Evolutionary conservation across 2,113 vertebrate genomes (phyloP).

Genomic region (Dipodomys merriami): DNA sequence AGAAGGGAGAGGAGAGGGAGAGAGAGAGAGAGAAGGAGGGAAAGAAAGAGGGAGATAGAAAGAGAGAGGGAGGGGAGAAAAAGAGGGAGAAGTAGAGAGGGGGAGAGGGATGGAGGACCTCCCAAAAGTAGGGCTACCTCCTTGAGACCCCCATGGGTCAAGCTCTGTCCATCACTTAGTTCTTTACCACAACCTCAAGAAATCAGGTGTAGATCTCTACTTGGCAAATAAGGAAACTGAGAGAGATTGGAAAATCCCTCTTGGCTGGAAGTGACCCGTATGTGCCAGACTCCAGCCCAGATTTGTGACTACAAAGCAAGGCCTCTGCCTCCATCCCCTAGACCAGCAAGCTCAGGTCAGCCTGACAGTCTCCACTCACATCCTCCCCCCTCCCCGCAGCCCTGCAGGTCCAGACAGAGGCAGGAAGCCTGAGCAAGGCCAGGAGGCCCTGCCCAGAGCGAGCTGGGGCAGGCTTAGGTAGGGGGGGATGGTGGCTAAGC

Average conservation of each 20-base stretch:
- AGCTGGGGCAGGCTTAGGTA: conserved; percentile 7
- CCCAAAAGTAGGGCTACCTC: neutral
- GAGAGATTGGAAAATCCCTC: neutral
- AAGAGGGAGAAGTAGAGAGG: too few species aligned
- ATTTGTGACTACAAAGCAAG: conserved; percentile 41
- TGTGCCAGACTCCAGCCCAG: neutral
- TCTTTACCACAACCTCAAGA: neutral
- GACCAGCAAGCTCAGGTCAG: conserved; percentile 35
- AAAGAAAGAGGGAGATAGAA: too few species aligned
- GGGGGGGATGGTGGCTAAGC: too few species aligned
- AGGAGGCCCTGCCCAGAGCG: neutral
- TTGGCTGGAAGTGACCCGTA: neutral
- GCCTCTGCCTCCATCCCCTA: neutral
- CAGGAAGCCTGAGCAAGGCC: neutral
- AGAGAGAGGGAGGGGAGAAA: too few species aligned
- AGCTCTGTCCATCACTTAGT: neutral
- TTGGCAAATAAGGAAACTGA: conserved; percentile 59
- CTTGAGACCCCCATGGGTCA: neutral
- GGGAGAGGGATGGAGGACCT: neutral
- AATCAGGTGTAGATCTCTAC: neutral
- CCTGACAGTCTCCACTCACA: neutral
- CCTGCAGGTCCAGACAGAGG: conserved; percentile 60
- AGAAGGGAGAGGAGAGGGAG: too few species aligned
- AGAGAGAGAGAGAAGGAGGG: too few species aligned
- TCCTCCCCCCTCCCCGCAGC: neutral